These are phyloP conservation scores for Malacoraja senta DNA, from an alignment of 2,797 vertebrate genomes.

Conservation along the genomic window DNA sequence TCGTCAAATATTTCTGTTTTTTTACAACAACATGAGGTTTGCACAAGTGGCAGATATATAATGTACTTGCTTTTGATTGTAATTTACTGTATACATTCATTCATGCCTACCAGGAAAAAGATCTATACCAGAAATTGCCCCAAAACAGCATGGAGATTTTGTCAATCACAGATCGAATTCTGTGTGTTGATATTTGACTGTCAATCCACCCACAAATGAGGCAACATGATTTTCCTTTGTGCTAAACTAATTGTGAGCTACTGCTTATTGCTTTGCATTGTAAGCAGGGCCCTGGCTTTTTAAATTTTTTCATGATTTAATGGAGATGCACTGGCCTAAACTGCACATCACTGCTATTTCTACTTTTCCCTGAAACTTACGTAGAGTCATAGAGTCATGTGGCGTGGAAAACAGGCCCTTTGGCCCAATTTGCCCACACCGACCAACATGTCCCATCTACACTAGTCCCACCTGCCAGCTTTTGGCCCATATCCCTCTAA, in stretches of 20 bases:
- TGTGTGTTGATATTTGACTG: not conserved
- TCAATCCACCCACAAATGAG: not conserved
- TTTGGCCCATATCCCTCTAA: no score
- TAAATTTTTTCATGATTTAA: not conserved
- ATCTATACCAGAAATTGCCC: not conserved
- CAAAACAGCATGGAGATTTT: not conserved
- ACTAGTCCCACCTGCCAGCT: no score
- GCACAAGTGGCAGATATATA: not conserved
- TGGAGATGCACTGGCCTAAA: not conserved
- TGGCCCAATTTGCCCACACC: no score
- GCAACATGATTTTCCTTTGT: not conserved
- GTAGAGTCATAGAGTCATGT: not conserved
- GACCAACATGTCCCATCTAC: no score
- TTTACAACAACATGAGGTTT: not conserved
- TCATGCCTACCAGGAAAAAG: not conserved
- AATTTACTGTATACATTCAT: not conserved
- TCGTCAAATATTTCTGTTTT: not conserved
- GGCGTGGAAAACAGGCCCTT: no score
- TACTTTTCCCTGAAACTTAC: not conserved
- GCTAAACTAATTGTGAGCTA: not conserved
- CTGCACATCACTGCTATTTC: not conserved
- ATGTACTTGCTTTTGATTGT: not conserved
- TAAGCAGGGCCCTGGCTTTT: not conserved
- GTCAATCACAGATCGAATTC: not conserved
- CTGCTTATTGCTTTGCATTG: not conserved